These are phyloP conservation scores for Henricia sp. DNA, from an alignment of 53 echinoderm and acorn worm species.

Conservation along the genomic window DNA sequence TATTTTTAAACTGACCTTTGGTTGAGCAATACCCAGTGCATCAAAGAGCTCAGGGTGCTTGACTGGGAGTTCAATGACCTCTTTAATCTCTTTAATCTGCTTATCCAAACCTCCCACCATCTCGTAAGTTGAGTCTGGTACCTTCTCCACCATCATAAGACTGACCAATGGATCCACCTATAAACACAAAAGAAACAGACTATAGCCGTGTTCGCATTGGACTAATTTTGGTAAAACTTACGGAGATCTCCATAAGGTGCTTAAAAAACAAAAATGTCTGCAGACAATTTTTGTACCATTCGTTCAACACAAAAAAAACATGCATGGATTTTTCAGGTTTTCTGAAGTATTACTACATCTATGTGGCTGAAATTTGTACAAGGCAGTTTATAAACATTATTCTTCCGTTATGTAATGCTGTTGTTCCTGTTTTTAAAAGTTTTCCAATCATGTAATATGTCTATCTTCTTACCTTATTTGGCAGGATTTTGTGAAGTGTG, in stretches of 20 bases:
- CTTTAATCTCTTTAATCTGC: constrained; percentile 99
- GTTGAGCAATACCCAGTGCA: constrained; percentile 96
- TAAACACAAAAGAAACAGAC: constrained; percentile 1
- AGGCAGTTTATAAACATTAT: too few relatives aligned
- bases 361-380: too few relatives aligned
- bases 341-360: too few relatives aligned
- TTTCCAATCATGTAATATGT: too few relatives aligned
- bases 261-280: too few relatives aligned
- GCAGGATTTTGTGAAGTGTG: constrained; percentile 97
- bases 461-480: constrained; percentile 91
- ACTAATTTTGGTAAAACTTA: too few relatives aligned
- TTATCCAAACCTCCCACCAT: constrained; percentile 99
- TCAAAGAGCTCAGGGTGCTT: constrained; percentile 99
- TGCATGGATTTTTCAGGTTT: too few relatives aligned
- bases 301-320: too few relatives aligned
- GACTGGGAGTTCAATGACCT: constrained; percentile 99
- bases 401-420: too few relatives aligned
- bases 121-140: constrained; percentile 98
- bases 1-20: constrained; percentile 88
- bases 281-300: too few relatives aligned
- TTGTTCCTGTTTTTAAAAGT: too few relatives aligned
- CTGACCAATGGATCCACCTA: constrained; percentile 98
- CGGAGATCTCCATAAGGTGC: constrained; percentile 2
- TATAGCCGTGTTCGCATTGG: background rate
- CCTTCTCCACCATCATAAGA: constrained; percentile 99